These are phyloP conservation scores for Leiothrix lutea DNA, from an alignment of 2,113 vertebrate genomes.

Conservation along the genomic window DNA sequence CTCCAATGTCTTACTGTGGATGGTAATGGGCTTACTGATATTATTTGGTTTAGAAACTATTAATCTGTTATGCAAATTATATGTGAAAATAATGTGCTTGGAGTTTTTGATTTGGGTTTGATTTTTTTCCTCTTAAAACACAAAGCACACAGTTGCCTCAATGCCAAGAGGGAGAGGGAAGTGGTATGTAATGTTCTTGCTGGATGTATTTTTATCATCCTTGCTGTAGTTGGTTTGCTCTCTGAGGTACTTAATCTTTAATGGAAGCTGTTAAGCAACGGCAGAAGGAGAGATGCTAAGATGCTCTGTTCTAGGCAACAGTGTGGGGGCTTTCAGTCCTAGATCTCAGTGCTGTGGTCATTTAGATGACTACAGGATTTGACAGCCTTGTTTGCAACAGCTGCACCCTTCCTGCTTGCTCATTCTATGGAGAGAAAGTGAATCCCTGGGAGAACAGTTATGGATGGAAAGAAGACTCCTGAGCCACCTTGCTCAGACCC, in stretches of 20 bases:
- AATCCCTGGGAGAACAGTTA: not conserved
- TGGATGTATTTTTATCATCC: not conserved
- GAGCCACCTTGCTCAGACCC: not conserved
- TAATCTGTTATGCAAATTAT: not conserved
- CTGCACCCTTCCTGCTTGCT: not conserved
- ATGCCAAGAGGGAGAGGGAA: not conserved
- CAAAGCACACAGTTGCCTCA: not conserved
- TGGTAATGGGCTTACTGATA: not conserved
- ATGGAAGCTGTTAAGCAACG: not conserved
- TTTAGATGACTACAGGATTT: not conserved
- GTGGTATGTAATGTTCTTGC: not conserved
- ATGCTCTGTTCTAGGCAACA: not conserved
- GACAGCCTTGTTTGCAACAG: not conserved
- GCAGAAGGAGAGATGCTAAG: not conserved
- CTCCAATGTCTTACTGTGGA: not conserved
- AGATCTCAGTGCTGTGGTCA: not conserved
- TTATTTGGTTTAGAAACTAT: not conserved
- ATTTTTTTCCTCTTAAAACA: not conserved
- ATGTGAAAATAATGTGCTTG: not conserved
- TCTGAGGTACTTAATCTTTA: not conserved
- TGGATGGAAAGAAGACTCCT: not conserved
- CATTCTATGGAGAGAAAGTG: not conserved
- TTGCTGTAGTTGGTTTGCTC: not conserved
- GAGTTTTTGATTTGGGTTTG: not conserved
- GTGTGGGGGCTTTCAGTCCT: not conserved